Evolutionary conservation across 2,797 vertebrate species (phyloP).

Genomic region (Furcifer pardalis): DNA sequence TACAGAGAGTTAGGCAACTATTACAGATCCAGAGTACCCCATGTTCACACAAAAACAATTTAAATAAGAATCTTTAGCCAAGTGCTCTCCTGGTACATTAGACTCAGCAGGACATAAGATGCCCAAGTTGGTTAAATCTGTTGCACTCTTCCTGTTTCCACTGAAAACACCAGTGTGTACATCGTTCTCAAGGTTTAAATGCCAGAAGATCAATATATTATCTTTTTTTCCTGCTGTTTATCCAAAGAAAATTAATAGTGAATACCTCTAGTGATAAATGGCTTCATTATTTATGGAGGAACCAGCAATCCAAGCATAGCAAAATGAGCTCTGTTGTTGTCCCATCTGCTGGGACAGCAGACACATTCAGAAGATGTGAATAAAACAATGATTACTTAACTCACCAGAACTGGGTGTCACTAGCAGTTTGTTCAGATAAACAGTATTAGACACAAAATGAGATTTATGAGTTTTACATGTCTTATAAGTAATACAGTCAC

Average conservation of each 20-base stretch:
- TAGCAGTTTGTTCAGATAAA: neutral
- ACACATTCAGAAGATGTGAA: neutral
- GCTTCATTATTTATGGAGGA: slow-evolving; percentile 30
- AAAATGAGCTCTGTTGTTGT: slow-evolving; percentile 7
- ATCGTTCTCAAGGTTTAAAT: neutral
- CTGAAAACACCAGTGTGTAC: neutral
- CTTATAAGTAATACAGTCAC: neutral
- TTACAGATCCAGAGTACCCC: neutral
- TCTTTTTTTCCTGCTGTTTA: neutral
- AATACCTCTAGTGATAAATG: slow-evolving; percentile 20
- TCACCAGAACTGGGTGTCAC: neutral
- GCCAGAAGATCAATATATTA: slow-evolving; percentile 28
- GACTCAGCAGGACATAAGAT: neutral
- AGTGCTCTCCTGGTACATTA: neutral
- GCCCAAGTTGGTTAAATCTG: neutral
- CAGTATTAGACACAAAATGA: neutral
- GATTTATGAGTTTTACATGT: neutral
- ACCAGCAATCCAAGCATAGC: neutral
- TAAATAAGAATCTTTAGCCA: neutral
- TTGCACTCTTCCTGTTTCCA: neutral
- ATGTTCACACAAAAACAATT: neutral
- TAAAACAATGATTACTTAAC: neutral
- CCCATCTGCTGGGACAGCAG: neutral
- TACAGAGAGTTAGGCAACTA: neutral
- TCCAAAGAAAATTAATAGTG: slow-evolving; percentile 35